Evolutionary conservation across 2,888 invertebrate genomes (phyloP), one percentile per base, ranked within the genome.

Genomic region (Fragum sueziense): DNA sequence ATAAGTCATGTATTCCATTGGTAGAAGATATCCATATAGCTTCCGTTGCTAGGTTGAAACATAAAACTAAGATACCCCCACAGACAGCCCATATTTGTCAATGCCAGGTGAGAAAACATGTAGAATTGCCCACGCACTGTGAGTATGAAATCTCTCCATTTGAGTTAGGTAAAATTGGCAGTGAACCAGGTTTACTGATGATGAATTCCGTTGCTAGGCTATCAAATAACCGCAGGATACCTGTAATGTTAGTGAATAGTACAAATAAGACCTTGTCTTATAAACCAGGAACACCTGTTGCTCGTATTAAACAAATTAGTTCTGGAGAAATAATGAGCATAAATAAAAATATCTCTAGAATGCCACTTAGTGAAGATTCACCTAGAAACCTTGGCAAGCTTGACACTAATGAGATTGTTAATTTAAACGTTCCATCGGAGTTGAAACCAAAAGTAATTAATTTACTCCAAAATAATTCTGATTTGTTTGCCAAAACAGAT

Each of bases 21-120:
- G 52, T 68, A 17, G 70, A 76, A 14, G 80, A 81, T 69, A 78
- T 69, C 22, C 75, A 70, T 65, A 68, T 77, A 7, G 62, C 80
- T 22, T 73, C 80, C 1, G 9, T 76, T 4, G 61, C 62, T 20
- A 22, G 47, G 47, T 22, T 47, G 47, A 68, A 68, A 47, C 29
- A 11, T 29, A 47, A 68, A 47, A 47, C n/a, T 17, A 47, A 29
- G 25, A 47, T 68, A 29, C 47, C 25, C 17, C 68, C 68, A 9
- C 41, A 47, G 34, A 41, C 68, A n/a, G 47, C 68, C 29, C 68
- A 47, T 68, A 47, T 68, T 47, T 68, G 37, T 34, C 17, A 41
- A 25, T 65, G 65, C 27, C 2, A 65, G 41, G 31, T 65, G 2
- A n/a, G 41, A 22, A 65, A 65, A 37, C 65, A 65, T 25, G 1